Conservation (phyloP, 2,888 invertebrate species). For the Agonum fuliginosum region DNA sequence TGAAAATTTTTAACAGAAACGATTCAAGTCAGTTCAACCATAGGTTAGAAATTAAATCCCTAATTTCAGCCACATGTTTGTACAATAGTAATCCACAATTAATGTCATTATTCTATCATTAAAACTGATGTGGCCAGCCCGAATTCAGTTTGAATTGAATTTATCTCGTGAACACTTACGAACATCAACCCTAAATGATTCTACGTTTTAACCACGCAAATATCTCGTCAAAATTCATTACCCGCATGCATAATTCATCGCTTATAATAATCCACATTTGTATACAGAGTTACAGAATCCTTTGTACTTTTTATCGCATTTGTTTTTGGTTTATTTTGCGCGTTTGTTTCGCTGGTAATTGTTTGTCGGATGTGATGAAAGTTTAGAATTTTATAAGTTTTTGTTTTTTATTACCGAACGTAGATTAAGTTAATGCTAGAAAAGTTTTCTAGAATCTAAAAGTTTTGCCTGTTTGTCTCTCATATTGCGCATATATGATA, state of each 20-base stretch:
- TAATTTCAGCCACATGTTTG: too few relatives aligned
- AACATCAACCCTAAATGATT: not conserved
- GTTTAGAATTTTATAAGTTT: constrained; percentile 35
- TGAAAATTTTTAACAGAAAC: too few relatives aligned
- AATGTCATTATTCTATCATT: not conserved
- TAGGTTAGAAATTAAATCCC: too few relatives aligned
- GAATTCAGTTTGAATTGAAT: not conserved
- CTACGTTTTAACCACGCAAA: not conserved
- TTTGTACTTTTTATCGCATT: not conserved
- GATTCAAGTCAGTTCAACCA: too few relatives aligned
- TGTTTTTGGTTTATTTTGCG: not conserved
- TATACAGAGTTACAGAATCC: constrained; percentile 9
- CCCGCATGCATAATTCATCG: constrained; percentile 16
- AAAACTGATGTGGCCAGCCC: not conserved
- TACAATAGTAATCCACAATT: not conserved
- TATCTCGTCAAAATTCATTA: not conserved
- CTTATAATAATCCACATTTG: constrained; percentile 28
- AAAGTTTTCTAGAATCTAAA: not conserved
- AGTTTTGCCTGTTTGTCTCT: constrained; percentile 28
- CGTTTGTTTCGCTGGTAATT: constrained; percentile 11
- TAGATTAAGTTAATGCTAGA: constrained; percentile 29
- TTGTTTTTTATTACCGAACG: constrained; percentile 20
- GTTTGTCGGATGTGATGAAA: constrained; percentile 36
- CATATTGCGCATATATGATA: constrained; percentile 28
- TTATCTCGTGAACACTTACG: constrained; percentile 1